Evolutionary conservation across 2,888 invertebrate species (phyloP).

Genomic region (Diarsia rubi): DNA sequence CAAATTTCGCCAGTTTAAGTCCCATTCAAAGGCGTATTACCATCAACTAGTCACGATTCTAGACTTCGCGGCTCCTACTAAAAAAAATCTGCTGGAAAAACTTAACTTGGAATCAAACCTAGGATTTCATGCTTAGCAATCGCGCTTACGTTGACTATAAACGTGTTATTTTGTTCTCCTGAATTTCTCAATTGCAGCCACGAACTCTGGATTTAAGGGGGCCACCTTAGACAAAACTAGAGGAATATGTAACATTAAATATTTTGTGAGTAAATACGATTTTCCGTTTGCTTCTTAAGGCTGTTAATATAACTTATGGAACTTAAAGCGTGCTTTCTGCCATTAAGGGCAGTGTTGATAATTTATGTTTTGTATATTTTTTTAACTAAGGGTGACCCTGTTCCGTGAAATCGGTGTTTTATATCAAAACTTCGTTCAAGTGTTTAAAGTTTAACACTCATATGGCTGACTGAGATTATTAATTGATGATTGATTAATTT

Average conservation of each 20-base stretch:
- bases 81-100: too few relatives aligned
- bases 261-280: constrained; percentile 11
- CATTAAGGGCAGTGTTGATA: constrained; percentile 45
- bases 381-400: constrained; percentile 10
- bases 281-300: constrained; percentile 7
- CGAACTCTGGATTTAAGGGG: too few relatives aligned
- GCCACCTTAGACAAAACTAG: too few relatives aligned
- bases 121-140: too few relatives aligned
- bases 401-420: constrained; percentile 32
- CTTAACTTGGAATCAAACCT: too few relatives aligned
- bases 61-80: too few relatives aligned
- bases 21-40: too few relatives aligned
- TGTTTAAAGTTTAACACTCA: constrained; percentile 36
- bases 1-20: too few relatives aligned
- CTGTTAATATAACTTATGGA: constrained; percentile 11
- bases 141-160: too few relatives aligned
- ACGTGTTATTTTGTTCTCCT: too few relatives aligned
- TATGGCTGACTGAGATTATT: constrained; percentile 10
- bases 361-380: constrained; percentile 50
- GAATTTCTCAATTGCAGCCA: too few relatives aligned
- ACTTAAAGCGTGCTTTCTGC: constrained; percentile 47
- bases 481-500: constrained; percentile 3
- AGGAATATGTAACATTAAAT: not conserved
- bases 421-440: constrained; percentile 22
- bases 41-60: too few relatives aligned